These are phyloP conservation scores for Xylophagus ater DNA, from an alignment of 2,888 invertebrate genomes.

Conservation along the genomic window DNA sequence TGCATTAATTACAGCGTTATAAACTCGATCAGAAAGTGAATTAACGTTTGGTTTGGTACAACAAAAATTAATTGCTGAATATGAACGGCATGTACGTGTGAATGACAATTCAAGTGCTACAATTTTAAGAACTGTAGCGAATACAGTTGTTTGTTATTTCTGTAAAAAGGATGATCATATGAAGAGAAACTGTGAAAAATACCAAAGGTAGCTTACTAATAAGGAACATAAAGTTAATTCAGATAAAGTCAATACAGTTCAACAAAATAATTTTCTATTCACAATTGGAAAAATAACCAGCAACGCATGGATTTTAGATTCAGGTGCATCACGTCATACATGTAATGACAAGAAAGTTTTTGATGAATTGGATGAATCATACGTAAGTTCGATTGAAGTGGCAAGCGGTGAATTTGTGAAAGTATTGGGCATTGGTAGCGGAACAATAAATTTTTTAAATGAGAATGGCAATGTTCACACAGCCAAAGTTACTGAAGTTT, in stretches of 20 bases:
- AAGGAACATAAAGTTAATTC: conserved; percentile 4
- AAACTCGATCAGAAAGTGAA: conserved; percentile 6
- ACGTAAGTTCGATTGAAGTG: conserved; percentile 13
- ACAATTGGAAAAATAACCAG: conserved; percentile 1
- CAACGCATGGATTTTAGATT: conserved; percentile 18
- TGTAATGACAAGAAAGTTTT: conserved; percentile 16
- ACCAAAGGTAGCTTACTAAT: conserved; percentile 12
- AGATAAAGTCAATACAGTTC: conserved; percentile 9
- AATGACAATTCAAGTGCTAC: not conserved
- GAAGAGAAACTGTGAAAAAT: conserved; percentile 15
- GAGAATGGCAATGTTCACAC: conserved; percentile 2
- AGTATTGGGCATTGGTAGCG: conserved; percentile 14
- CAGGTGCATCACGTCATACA: conserved; percentile 18
- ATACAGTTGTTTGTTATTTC: conserved; percentile 14
- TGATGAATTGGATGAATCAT: conserved; percentile 12
- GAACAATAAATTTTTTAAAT: conserved; percentile 11
- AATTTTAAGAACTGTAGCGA: not conserved
- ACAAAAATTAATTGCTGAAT: conserved; percentile 10
- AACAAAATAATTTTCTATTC: conserved; percentile 11
- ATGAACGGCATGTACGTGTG: conserved; percentile 7
- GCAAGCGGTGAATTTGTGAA: conserved; percentile 15
- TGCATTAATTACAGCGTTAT: conserved; percentile 16
- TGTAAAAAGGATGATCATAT: conserved; percentile 15
- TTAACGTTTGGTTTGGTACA: conserved; percentile 3
- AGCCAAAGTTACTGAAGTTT: conserved; percentile 12